These are phyloP conservation scores for Conus betulinus DNA, from an alignment of 1,140 invertebrate genomes.

Conservation along the genomic window DNA sequence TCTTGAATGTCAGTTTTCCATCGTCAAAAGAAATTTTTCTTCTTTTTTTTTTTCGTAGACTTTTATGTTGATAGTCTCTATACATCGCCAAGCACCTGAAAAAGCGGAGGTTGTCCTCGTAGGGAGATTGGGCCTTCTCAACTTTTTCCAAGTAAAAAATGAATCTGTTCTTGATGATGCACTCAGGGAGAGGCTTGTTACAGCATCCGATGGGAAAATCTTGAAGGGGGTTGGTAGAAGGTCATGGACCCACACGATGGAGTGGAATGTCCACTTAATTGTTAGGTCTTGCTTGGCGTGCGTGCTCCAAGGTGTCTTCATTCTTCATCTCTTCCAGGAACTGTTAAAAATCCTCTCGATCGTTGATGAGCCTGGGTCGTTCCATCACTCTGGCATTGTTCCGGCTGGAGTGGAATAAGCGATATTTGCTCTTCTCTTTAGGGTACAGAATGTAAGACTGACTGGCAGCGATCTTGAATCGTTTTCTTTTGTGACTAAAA, in stretches of 20 bases:
- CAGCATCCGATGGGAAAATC: conserved; percentile 10
- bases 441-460: not conserved
- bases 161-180: not conserved
- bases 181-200: not conserved
- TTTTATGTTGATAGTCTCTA: not conserved
- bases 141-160: not conserved
- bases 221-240: not conserved
- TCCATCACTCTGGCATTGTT: not conserved
- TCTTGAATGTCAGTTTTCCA: not conserved
- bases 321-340: not conserved
- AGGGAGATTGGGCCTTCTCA: not conserved
- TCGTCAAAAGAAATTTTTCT: not conserved
- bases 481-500: not conserved
- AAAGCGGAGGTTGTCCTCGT: not conserved
- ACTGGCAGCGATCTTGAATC: not conserved
- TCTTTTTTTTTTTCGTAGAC: not conserved
- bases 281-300: not conserved
- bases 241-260: not conserved
- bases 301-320: not conserved
- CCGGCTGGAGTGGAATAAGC: not conserved
- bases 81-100: not conserved
- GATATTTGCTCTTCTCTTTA: not conserved
- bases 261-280: conserved; percentile 10
- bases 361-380: not conserved
- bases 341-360: not conserved